Conservation (phyloP, 2,113 vertebrate species). For the Pterophyllum scalare region DNA sequence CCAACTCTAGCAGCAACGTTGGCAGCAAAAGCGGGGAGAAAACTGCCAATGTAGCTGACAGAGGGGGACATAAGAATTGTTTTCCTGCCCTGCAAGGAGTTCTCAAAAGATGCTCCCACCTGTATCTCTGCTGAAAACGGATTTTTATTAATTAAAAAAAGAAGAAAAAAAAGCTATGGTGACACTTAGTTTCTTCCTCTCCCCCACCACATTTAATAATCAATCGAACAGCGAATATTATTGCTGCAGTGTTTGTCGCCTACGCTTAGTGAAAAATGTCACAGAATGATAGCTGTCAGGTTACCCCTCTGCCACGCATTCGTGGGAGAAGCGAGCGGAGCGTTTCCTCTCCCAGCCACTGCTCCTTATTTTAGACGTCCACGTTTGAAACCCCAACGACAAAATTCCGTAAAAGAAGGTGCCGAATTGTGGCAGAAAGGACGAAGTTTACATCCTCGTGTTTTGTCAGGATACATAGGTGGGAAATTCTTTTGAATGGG, state of each 20-base stretch:
- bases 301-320: neutral
- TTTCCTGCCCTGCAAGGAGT: constrained; percentile 55
- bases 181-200: neutral
- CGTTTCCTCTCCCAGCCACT: neutral
- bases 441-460: neutral
- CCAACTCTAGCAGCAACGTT: constrained; percentile 31
- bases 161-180: neutral
- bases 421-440: neutral
- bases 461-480: constrained; percentile 25
- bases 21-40: constrained; percentile 15
- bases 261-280: constrained; percentile 6
- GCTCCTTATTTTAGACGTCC: neutral
- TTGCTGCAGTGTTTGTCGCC: neutral
- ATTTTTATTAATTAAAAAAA: neutral
- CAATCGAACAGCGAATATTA: neutral
- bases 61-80: constrained; percentile 12
- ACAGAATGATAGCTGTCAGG: neutral
- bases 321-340: neutral
- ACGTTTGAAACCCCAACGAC: neutral
- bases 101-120: constrained; percentile 55
- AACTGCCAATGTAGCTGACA: constrained; percentile 46
- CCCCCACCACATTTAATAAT: constrained; percentile 11
- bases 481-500: constrained; percentile 56
- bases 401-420: neutral
- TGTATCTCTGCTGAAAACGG: constrained; percentile 29